Evolutionary conservation across 2,888 invertebrate species (phyloP), one percentile per base, ranked within the genome.

Genomic region (Drosophila falleni): DNA sequence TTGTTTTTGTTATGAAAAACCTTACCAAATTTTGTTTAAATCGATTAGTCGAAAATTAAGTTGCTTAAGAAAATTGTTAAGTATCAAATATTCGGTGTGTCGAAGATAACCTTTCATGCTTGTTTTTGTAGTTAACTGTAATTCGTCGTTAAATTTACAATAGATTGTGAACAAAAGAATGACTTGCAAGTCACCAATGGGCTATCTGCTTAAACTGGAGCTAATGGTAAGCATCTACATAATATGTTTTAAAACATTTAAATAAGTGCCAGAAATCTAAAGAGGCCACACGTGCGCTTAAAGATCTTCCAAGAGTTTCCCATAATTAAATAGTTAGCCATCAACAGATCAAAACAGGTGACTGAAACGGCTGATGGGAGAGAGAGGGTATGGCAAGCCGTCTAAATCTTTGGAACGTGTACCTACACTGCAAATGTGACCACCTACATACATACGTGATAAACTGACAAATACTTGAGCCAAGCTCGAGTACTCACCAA

Each of bases 181-280:
- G 82, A 73, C 63, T 76, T 71, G 79, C 63, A 71, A 81, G 58
- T 59, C 78, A 46, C 54, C 81, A 39, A 64, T 73, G 65, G 71
- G 71, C 68, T 91, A 91, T 80, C 77, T 91, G 78, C 78, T 86
- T 37, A 91, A 91, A 87, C 71, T 91, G 76, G 91, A 91, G 84
- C 90, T 90, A 84, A 89, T 91, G 91, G 91, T 91, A 80, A 80
- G 88, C 74, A 41, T 19, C 5, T 19, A 29, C 29, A 29, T 1
- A 74, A n/a, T 37, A 19, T 37, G 9, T 42, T 26, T 55, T 23
- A 37, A 55, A 11, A 39, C 3, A 31, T 47, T 6, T 31, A 3
- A 29, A 29, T 41, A 70, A 56, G 29, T 72, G 73, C 19, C 44
- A 49, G 54, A 49, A 64, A 16, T 4, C n/a, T 16, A 2, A 55